Evolutionary conservation across 2,888 invertebrate genomes (phyloP).

Genomic region (Melanostoma mellinum): DNA sequence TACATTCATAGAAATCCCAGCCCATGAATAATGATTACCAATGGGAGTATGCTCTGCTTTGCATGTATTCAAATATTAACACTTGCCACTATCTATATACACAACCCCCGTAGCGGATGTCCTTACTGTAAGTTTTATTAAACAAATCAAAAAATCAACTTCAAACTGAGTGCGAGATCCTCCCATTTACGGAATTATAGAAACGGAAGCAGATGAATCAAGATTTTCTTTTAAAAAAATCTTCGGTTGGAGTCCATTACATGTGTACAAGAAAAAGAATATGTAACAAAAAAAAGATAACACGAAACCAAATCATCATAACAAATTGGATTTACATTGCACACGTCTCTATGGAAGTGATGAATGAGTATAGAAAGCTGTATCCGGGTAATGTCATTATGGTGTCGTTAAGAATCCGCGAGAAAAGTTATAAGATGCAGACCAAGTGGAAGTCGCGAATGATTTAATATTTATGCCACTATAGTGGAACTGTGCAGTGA

Average conservation of each 20-base stretch:
- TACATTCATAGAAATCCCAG: slow-evolving; percentile 72
- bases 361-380: slow-evolving; percentile 20
- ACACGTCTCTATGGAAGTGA: slow-evolving; percentile 47
- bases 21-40: slow-evolving; percentile 73
- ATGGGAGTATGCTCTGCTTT: slow-evolving; percentile 65
- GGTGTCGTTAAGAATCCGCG: slow-evolving; percentile 63
- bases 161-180: slow-evolving; percentile 62
- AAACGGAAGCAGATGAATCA: slow-evolving; percentile 50
- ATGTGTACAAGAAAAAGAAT: slow-evolving; percentile 8
- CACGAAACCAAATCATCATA: background rate
- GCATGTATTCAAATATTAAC: slow-evolving; percentile 66
- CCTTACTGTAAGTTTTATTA: slow-evolving; percentile 54
- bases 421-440: slow-evolving; percentile 48
- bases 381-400: slow-evolving; percentile 51
- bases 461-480: slow-evolving; percentile 64
- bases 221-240: slow-evolving; percentile 21
- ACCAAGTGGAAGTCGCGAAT: slow-evolving; percentile 37
- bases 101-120: slow-evolving; percentile 26
- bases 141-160: slow-evolving; percentile 71
- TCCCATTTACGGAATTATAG: slow-evolving; percentile 66
- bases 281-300: background rate
- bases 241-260: slow-evolving; percentile 59
- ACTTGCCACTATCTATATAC: slow-evolving; percentile 36
- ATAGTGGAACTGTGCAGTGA: slow-evolving; percentile 28
- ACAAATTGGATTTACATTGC: slow-evolving; percentile 68